These are phyloP conservation scores for Congeria kusceri DNA, from an alignment of 2,888 invertebrate genomes.

Conservation along the genomic window DNA sequence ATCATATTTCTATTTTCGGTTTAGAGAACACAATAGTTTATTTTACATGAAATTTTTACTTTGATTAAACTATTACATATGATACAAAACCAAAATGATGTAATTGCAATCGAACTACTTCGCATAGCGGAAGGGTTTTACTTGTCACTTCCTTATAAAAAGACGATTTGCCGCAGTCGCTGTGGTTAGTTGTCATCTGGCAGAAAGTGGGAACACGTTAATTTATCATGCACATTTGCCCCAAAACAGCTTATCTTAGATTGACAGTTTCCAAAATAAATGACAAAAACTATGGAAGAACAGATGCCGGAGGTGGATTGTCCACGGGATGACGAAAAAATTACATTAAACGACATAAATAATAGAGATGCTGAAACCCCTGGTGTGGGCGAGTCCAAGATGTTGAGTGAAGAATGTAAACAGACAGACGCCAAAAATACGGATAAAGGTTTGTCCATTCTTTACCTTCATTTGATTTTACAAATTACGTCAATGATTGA, in stretches of 20 bases:
- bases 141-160: not conserved
- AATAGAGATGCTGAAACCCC: slow-evolving; percentile 45
- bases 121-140: not conserved
- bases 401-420: slow-evolving; percentile 41
- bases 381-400: slow-evolving; percentile 53
- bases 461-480: no score
- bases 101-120: not conserved
- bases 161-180: slow-evolving; percentile 45
- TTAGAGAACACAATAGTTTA: no score
- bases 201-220: slow-evolving; percentile 49
- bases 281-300: slow-evolving; percentile 60
- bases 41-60: no score
- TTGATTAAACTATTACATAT: no score
- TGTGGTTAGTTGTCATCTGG: slow-evolving; percentile 38
- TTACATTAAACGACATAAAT: slow-evolving; percentile 42
- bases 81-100: no score
- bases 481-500: no score
- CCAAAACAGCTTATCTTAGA: slow-evolving; percentile 37
- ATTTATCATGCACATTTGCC: slow-evolving; percentile 68
- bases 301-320: slow-evolving; percentile 74
- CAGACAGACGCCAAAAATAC: slow-evolving; percentile 49
- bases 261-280: slow-evolving; percentile 52
- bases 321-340: slow-evolving; percentile 73
- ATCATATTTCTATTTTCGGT: no score
- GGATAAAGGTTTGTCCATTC: slow-evolving; percentile 46